These are phyloP conservation scores for Eupleurogrammus muticus DNA, from an alignment of 2,797 vertebrate species.

Conservation along the genomic window DNA sequence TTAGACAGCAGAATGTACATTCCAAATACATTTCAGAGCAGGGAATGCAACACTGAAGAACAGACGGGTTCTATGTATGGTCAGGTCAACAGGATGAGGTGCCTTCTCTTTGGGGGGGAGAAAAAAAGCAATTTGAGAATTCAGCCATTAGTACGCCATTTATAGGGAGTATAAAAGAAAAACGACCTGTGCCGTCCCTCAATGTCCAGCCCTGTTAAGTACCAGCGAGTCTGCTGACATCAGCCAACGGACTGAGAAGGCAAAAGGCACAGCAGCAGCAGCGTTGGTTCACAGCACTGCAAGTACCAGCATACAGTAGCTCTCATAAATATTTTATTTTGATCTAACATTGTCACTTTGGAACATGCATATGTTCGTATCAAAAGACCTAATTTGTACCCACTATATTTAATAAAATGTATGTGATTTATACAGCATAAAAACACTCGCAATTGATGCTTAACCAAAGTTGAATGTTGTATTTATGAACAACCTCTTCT, in stretches of 20 bases:
- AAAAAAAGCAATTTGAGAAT: slow-evolving; percentile 78
- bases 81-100: slow-evolving; percentile 43
- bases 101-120: slow-evolving; percentile 28
- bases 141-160: slow-evolving; percentile 75
- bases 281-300: slow-evolving; percentile 30
- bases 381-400: not conserved
- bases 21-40: slow-evolving; percentile 11
- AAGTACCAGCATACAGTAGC: not conserved
- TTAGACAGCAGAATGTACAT: not conserved
- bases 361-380: not conserved
- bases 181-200: slow-evolving; percentile 68
- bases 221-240: slow-evolving; percentile 77
- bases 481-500: not conserved
- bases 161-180: slow-evolving; percentile 79
- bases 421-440: not conserved
- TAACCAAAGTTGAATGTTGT: not conserved
- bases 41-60: slow-evolving; percentile 24
- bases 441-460: not conserved
- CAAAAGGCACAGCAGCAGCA: slow-evolving; percentile 36
- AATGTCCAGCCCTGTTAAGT: slow-evolving; percentile 78
- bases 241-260: slow-evolving; percentile 60
- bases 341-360: slow-evolving; percentile 16
- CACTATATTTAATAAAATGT: not conserved
- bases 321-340: slow-evolving; percentile 26
- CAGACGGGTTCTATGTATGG: not conserved